Evolutionary conservation across 2,888 invertebrate genomes (phyloP), one percentile per base, ranked within the genome.

Genomic region (Taenaris catops): DNA sequence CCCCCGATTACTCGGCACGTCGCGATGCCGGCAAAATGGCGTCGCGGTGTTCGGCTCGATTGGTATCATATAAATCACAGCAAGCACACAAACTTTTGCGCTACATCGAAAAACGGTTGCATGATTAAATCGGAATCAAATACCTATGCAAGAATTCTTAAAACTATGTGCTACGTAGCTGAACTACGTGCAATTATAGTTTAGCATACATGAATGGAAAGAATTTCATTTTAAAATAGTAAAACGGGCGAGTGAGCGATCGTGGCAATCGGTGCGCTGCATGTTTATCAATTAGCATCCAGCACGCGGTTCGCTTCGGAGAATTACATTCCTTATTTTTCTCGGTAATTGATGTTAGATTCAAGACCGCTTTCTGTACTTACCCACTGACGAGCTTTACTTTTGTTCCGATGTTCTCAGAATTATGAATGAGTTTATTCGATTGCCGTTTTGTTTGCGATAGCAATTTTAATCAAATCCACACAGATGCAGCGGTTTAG

Each of bases 151-250:
- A 59, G 51, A 63, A 71, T 72, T 67, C 60, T 55, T 56, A 70
- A 67, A 63, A 56, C 50, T 43, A 52, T 53, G 46, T 49, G 42
- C 44, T 53, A 57, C 59, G 57, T 53, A 53, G 53, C 60, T 60
- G 50, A 44, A 55, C 52, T 66, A 55, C 55, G 53, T 57, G 59
- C 64, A 69, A 71, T 70, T 66, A 69, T 64, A 66, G 67, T 67
- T 63, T 56, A 59, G 60, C 67, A 73, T 72, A 66, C 73, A 71
- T 67, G 67, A 73, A 60, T 63, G 49, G 56, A 67, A 79, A 73
- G 76, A 81, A 78, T 81, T 80, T 79, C 61, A 81, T 80, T 80
- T 73, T 58, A 74, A 78, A 76, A 74, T 74, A 68, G 68, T 72
- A 49, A n/a, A 51, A 58, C 58, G 53, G 45, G 42, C 38, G 46